Percentiles rank a stretch among this genome's conserved stretches.
Evolutionary conservation across 2,888 invertebrate genomes (phyloP).

Genomic region (Zaprionus lineosus): DNA sequence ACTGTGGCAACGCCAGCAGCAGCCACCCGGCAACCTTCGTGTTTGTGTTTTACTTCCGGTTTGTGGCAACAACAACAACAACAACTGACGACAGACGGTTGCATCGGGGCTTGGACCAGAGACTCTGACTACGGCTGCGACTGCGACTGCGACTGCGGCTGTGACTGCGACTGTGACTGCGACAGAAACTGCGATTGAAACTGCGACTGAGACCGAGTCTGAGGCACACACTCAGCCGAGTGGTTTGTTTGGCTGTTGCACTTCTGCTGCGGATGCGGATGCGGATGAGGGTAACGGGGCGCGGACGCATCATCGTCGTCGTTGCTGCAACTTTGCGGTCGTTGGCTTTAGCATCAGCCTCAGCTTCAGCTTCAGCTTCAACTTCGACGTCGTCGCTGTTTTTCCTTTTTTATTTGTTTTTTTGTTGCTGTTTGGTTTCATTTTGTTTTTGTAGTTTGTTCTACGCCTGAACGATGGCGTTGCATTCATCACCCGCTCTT

Average conservation of each 20-base stretch:
- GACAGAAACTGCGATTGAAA: conserved; percentile 11
- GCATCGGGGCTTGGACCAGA: neutral
- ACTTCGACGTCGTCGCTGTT: conserved; percentile 37
- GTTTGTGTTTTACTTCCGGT: conserved; percentile 71
- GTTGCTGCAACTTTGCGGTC: conserved; percentile 67
- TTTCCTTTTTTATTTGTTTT: conserved; percentile 33
- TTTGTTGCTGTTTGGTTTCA: conserved; percentile 1
- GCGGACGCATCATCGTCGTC: conserved; percentile 16
- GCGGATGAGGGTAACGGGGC: neutral
- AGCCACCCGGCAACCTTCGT: conserved; percentile 45
- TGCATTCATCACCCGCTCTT: neutral
- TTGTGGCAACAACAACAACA: conserved; percentile 32
- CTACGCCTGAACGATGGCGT: conserved; percentile 51
- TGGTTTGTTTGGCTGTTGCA: conserved; percentile 68
- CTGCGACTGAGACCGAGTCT: conserved; percentile 14
- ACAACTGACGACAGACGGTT: conserved; percentile 19
- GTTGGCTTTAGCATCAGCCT: conserved; percentile 61
- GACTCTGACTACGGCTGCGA: neutral
- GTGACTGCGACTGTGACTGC: neutral
- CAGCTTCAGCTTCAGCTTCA: conserved; percentile 22
- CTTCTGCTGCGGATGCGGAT: conserved; percentile 58
- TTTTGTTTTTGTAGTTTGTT: conserved; percentile 51
- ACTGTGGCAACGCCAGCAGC: conserved; percentile 33
- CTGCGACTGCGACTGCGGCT: conserved; percentile 15
- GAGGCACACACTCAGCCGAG: conserved; percentile 55